phyloP scores from a whole-genome alignment of 2,888 invertebrate species.

The Gasteruption jaculator region DNA sequence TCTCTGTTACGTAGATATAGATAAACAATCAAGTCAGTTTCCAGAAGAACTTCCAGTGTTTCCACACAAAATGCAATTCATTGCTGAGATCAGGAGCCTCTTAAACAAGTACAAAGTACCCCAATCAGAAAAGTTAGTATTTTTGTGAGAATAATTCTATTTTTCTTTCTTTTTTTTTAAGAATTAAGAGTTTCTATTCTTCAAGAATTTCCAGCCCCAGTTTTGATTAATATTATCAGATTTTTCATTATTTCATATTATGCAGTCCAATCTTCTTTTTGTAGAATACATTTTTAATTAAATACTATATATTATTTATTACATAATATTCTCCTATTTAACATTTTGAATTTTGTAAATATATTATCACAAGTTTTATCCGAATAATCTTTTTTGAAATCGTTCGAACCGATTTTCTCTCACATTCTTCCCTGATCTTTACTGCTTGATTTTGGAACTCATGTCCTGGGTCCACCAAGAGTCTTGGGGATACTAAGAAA shows the following conservation, averaged over 20 bases:
- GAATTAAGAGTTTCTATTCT: background rate
- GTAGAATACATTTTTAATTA: too few relatives aligned
- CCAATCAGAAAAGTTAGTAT: conserved; percentile 46
- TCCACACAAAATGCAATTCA: conserved; percentile 84
- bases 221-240: background rate
- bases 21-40: conserved; percentile 85
- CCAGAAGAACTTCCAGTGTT: conserved; percentile 94
- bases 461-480: too few relatives aligned
- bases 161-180: background rate
- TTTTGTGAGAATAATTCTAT: conserved; percentile 2
- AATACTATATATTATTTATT: conserved; percentile 11
- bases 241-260: too few relatives aligned
- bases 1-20: conserved; percentile 93
- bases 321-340: background rate
- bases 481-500: too few relatives aligned
- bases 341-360: too few relatives aligned
- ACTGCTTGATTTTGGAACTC: too few relatives aligned
- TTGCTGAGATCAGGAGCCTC: conserved; percentile 69
- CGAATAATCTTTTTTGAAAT: too few relatives aligned
- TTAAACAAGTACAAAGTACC: conserved; percentile 61
- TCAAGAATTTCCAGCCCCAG: background rate
- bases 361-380: too few relatives aligned
- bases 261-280: too few relatives aligned
- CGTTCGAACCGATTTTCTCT: too few relatives aligned
- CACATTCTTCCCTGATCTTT: too few relatives aligned